Conservation (phyloP, 2,888 invertebrate genomes). For the Catocala nupta region DNA sequence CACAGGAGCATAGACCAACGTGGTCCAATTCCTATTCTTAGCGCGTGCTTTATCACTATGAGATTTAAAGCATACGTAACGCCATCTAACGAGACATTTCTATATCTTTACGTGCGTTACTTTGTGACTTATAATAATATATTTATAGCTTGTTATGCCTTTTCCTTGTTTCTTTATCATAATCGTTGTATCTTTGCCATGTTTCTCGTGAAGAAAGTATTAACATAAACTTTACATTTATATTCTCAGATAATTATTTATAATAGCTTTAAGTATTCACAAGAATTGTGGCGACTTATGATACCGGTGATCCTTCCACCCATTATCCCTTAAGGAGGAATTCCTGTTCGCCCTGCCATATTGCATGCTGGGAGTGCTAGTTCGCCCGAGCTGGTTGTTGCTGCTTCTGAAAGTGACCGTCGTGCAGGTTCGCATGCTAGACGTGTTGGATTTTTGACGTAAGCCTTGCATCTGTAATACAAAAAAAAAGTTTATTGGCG, state of each 20-base stretch:
- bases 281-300: conserved; percentile 70
- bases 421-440: conserved; percentile 77
- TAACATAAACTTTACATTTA: not conserved
- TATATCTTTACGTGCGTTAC: no score
- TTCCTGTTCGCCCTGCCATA: conserved; percentile 59
- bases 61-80: no score
- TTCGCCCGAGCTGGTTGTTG: conserved; percentile 62
- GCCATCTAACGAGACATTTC: no score
- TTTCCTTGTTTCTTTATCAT: no score
- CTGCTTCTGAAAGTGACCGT: conserved; percentile 78
- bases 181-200: no score
- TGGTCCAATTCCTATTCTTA: no score
- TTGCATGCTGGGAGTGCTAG: conserved; percentile 56
- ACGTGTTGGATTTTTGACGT: conserved; percentile 84
- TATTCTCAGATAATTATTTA: not conserved
- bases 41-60: no score
- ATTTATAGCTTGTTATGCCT: no score
- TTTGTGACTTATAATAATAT: no score
- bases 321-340: conserved; percentile 62
- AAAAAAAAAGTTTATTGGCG: not conserved
- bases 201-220: no score
- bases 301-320: conserved; percentile 63
- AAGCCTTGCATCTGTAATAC: conserved; percentile 80
- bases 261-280: conserved; percentile 44
- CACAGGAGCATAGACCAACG: no score